These are phyloP conservation scores for Melopsittacus undulatus DNA, from an alignment of 2,797 vertebrate genomes.

Conservation along the genomic window DNA sequence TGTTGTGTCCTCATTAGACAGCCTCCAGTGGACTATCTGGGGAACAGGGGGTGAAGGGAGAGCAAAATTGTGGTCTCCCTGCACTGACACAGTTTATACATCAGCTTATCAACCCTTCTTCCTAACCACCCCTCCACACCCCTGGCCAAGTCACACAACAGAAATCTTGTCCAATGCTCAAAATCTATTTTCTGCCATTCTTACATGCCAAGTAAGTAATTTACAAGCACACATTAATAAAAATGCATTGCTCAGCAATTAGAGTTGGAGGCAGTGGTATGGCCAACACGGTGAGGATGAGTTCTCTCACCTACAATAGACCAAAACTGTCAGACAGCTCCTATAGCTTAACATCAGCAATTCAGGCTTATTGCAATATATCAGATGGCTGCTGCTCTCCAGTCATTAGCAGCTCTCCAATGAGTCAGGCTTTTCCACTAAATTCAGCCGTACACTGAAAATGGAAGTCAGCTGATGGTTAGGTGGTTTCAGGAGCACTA, in stretches of 20 bases:
- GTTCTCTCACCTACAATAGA: background rate
- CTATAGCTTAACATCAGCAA: background rate
- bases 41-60: accelerated
- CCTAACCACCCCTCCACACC: accelerated
- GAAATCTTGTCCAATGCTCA: background rate
- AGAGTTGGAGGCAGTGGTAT: background rate
- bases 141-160: background rate
- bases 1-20: background rate
- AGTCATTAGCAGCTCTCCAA: background rate
- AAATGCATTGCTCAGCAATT: background rate
- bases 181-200: background rate
- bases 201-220: background rate
- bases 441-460: background rate
- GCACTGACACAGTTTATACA: background rate
- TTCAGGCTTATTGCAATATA: background rate
- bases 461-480: background rate
- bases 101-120: background rate
- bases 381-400: background rate
- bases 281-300: accelerated
- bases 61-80: background rate
- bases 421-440: background rate
- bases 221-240: background rate
- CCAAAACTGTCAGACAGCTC: background rate
- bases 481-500: background rate
- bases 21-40: background rate